Evolutionary conservation across 2,888 invertebrate genomes (phyloP), one percentile per base, ranked within the genome.

Genomic region (Eugnorisma glareosa): DNA sequence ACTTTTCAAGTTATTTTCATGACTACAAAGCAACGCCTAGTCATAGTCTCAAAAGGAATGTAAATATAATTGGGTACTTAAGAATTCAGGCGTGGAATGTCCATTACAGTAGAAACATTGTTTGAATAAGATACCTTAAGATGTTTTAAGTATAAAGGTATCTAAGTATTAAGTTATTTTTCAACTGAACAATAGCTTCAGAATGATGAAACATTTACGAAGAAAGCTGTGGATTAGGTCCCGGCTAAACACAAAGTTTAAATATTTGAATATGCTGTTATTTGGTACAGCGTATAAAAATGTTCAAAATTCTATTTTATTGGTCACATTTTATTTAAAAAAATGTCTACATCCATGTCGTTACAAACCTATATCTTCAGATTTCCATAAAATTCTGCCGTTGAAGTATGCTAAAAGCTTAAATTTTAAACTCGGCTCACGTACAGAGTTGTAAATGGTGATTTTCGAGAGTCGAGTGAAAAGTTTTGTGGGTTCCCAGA

Each of bases 391-490:
- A 54, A 69, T 59, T 70, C n/a, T 35, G 28, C 8, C 15, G 51
- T 28, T 51, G 31, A 68, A 78, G 67, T 75, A 69, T 21, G 35
- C 43, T 54, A 31, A 48, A 74, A 59, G 35, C 64, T 72, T 67
- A 24, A 35, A 76, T 76, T 71, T 73, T 73, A 67, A 75, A 85
- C 37, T 66, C 73, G 7, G 37, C 45, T 72, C 77, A 85, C 85
- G 70, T 78, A 72, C 72, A 31, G 13, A 73, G 61, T 77, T 82
- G 74, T 70, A 74, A 78, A 78, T 80, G 73, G 64, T 76, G 71
- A 69, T 75, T 78, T 85, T 67, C 61, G n/a, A 13, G 51, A 75
- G 35, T 43, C 54, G 70, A 85, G 51, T 76, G 67, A 73, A 72
- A 76, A 64, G 57, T 85, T 85, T 70, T 66, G 64, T 70, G 48